Evolutionary conservation across 2,888 invertebrate species (phyloP).

Genomic region (Dromius quadrimaculatus): DNA sequence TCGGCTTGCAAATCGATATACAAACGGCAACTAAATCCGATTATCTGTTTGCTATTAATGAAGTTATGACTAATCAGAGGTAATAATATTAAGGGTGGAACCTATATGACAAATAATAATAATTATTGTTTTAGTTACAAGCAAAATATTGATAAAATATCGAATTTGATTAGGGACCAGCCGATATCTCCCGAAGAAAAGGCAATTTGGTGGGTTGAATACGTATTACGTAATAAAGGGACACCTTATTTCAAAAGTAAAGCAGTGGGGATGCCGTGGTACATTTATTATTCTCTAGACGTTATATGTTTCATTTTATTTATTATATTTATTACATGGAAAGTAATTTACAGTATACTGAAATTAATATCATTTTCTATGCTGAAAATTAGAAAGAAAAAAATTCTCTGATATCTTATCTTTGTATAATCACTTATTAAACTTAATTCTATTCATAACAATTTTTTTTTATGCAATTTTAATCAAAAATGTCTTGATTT

Average conservation of each 20-base stretch:
- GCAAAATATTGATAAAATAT: constrained; percentile 31
- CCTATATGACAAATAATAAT: neutral
- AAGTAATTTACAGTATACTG: neutral
- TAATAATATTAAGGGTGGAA: constrained; percentile 19
- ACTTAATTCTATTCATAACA: too few relatives aligned
- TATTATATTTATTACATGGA: neutral
- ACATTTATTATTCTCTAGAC: constrained; percentile 4
- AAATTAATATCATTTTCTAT: too few relatives aligned
- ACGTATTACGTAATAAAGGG: constrained; percentile 62
- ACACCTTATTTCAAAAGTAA: constrained; percentile 63
- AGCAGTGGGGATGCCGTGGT: constrained; percentile 61
- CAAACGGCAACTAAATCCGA: constrained; percentile 29
- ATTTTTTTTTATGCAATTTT: too few relatives aligned
- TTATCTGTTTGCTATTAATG: constrained; percentile 31
- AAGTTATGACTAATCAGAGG: constrained; percentile 46
- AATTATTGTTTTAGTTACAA: constrained; percentile 49
- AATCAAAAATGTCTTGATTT: constrained; percentile 77
- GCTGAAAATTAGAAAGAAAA: too few relatives aligned
- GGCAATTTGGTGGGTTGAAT: constrained; percentile 63
- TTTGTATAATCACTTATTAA: too few relatives aligned
- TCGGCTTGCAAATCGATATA: constrained; percentile 51
- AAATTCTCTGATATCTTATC: too few relatives aligned
- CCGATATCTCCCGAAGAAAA: constrained; percentile 59
- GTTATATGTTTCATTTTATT: constrained; percentile 6
- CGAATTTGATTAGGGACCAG: constrained; percentile 53